These are phyloP conservation scores for Morinoia aosen DNA, from an alignment of 2,888 invertebrate species.

Conservation along the genomic window DNA sequence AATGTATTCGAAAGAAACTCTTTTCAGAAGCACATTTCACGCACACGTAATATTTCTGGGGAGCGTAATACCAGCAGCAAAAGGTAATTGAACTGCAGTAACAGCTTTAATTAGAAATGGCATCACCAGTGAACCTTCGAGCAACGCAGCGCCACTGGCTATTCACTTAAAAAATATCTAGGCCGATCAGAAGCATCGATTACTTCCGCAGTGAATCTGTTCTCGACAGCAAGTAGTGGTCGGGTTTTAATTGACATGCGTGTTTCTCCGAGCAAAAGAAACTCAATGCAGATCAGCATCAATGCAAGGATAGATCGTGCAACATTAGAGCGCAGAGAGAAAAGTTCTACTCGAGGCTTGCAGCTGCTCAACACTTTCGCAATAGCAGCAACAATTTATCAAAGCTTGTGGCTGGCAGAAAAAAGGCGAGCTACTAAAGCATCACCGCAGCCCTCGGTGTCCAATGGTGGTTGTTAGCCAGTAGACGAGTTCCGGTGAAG, in stretches of 20 bases:
- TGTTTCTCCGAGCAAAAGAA: not conserved
- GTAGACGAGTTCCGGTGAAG: not conserved
- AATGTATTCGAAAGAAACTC: not conserved
- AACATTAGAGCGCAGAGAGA: not conserved
- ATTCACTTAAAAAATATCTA: not conserved
- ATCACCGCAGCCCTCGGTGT: constrained; percentile 6
- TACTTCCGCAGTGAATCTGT: not conserved
- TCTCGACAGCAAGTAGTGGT: not conserved
- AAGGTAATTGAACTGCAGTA: not conserved
- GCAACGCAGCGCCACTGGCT: not conserved
- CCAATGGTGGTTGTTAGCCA: constrained; percentile 13
- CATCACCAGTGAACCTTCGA: not conserved
- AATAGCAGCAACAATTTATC: not conserved
- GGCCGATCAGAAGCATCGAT: not conserved
- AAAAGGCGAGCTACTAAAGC: not conserved
- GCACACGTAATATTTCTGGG: not conserved
- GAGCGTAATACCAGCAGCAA: not conserved
- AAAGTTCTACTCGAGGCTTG: not conserved
- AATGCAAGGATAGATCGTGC: not conserved
- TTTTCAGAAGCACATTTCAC: not conserved
- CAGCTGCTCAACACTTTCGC: constrained; percentile 29
- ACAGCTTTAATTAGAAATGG: not conserved
- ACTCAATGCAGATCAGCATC: not conserved
- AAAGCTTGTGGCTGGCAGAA: constrained; percentile 12
- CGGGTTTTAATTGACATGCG: not conserved